A percentile compares a stretch with the other conserved stretches of the same genome.
Conservation (phyloP, 2,113 vertebrate species). For the Grallaria varia region DNA sequence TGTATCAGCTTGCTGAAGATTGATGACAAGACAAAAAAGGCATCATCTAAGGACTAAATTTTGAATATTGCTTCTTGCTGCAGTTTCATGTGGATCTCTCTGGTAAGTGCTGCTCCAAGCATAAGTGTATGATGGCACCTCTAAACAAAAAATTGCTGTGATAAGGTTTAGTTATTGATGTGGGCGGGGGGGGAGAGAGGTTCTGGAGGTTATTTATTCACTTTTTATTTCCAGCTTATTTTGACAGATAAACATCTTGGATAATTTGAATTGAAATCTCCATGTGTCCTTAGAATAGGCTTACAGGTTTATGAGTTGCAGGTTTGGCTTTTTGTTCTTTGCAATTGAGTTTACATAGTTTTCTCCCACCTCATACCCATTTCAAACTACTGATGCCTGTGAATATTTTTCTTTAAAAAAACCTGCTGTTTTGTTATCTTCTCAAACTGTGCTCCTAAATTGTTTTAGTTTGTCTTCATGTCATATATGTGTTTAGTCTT, state of each 20-base stretch:
- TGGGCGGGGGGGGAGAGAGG: not conserved
- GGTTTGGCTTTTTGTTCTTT: not conserved
- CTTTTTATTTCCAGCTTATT: not conserved
- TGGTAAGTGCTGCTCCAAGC: not conserved
- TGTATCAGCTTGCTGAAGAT: not conserved
- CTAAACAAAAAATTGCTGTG: not conserved
- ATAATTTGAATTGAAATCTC: not conserved
- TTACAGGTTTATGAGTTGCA: not conserved
- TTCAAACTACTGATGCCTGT: not conserved
- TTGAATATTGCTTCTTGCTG: not conserved
- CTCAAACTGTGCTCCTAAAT: not conserved
- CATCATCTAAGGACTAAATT: not conserved
- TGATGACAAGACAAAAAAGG: not conserved
- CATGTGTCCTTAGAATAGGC: not conserved
- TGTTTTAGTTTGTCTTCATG: not conserved
- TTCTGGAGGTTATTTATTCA: not conserved
- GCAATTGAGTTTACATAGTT: not conserved
- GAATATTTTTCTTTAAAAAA: not conserved
- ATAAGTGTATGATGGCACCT: not conserved
- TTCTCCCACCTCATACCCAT: not conserved
- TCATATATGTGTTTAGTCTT: not conserved
- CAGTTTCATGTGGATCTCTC: not conserved
- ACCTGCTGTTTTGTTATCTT: not conserved
- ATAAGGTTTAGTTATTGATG: not conserved
- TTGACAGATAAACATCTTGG: not conserved